Evolutionary conservation across 2,113 vertebrate species (phyloP).

Genomic region (Ctenodactylus gundi): DNA sequence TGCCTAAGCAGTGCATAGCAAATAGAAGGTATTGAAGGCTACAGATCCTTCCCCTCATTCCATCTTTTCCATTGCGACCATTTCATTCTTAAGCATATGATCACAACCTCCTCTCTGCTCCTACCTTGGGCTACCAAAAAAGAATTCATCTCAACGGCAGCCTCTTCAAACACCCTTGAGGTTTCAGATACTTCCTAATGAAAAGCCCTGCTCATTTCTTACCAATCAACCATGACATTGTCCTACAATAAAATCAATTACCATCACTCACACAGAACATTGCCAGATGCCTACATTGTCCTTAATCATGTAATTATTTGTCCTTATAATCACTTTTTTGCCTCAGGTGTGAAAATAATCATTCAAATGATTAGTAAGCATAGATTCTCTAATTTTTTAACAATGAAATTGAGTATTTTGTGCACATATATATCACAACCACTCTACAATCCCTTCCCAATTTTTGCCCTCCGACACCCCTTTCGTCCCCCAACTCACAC

Average conservation of each 20-base stretch:
- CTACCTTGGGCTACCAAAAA: not conserved
- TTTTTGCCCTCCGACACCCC: too few species aligned
- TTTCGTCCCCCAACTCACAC: too few species aligned
- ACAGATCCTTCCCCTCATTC: not conserved
- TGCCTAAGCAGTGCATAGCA: not conserved
- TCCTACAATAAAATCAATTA: not conserved
- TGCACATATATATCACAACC: too few species aligned
- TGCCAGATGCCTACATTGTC: not conserved
- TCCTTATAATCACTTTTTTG: conserved; percentile 31
- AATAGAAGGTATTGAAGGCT: not conserved
- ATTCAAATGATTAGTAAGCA: not conserved
- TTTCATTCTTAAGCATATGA: not conserved
- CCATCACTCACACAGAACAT: conserved; percentile 33
- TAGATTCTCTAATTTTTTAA: too few species aligned
- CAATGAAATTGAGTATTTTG: too few species aligned
- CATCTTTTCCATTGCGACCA: not conserved
- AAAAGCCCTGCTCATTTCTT: not conserved
- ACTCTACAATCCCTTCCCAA: too few species aligned
- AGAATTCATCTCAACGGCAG: not conserved
- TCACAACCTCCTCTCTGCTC: not conserved
- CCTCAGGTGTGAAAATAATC: conserved; percentile 4
- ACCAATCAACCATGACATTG: conserved; percentile 24
- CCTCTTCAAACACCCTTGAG: not conserved
- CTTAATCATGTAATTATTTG: conserved; percentile 36
- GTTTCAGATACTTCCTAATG: not conserved